phyloP scores from a whole-genome alignment of 1,140 invertebrate species.

The Parapsyche elsis region DNA sequence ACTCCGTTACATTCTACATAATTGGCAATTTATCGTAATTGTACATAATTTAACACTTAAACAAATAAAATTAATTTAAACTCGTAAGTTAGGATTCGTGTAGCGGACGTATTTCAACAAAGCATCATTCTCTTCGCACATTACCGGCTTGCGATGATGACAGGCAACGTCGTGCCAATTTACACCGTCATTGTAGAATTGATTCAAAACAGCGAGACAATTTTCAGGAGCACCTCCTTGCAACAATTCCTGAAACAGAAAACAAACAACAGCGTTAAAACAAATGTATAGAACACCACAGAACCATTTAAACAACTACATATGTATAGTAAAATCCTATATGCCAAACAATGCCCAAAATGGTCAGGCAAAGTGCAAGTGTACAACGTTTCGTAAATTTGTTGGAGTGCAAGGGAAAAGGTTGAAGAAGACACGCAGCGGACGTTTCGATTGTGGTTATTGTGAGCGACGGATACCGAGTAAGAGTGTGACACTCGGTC shows the following conservation, averaged over 20 bases:
- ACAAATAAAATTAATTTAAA: conserved; percentile 64
- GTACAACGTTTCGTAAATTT: too few relatives aligned
- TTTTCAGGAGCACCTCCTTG: conserved; percentile 83
- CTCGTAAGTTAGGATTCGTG: conserved; percentile 78
- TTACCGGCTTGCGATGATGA: conserved; percentile 84
- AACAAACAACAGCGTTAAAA: conserved; percentile 11
- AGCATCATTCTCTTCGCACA: conserved; percentile 85
- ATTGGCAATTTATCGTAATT: conserved; percentile 21
- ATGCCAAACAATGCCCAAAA: too few relatives aligned
- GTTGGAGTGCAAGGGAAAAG: too few relatives aligned
- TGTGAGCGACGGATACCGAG: too few relatives aligned
- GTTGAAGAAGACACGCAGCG: too few relatives aligned
- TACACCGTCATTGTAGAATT: conserved; percentile 88
- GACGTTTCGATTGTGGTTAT: too few relatives aligned
- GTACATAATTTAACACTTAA: conserved; percentile 14
- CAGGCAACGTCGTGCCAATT: conserved; percentile 90
- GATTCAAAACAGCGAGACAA: conserved; percentile 82
- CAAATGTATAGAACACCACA: too few relatives aligned
- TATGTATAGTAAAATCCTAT: too few relatives aligned
- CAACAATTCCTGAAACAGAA: conserved; percentile 70
- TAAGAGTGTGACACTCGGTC: too few relatives aligned
- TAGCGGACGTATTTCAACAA: conserved; percentile 83
- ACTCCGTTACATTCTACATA: neutral
- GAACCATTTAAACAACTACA: too few relatives aligned
- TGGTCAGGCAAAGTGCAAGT: too few relatives aligned